Evolutionary conservation across 2,888 invertebrate species (phyloP).

Genomic region (Eupithecia abbreviata): DNA sequence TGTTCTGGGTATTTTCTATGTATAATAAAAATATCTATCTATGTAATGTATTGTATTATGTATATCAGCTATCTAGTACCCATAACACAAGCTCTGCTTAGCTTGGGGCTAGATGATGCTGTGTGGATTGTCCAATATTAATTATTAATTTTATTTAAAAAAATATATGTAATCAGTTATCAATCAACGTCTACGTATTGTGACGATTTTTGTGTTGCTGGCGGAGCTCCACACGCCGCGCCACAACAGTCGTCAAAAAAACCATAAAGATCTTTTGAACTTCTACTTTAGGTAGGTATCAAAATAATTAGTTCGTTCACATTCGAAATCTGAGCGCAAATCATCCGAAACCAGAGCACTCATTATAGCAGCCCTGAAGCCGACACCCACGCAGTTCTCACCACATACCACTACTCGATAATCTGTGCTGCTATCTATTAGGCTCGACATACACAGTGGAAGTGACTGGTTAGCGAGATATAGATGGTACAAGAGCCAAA

Average conservation of each 20-base stretch:
- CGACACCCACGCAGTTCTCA: constrained; percentile 69
- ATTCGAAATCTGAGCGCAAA: constrained; percentile 33
- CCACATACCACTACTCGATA: constrained; percentile 42
- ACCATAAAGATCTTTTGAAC: background rate
- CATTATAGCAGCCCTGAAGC: constrained; percentile 58
- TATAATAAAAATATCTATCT: too few species aligned
- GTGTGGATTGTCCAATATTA: too few species aligned
- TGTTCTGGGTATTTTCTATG: too few species aligned
- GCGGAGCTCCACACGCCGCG: too few species aligned
- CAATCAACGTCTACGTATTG: background rate
- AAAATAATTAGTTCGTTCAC: constrained; percentile 30
- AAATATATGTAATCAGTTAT: too few species aligned
- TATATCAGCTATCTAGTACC: too few species aligned
- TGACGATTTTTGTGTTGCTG: background rate
- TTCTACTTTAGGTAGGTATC: background rate
- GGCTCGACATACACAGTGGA: constrained; percentile 7
- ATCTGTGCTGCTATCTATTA: constrained; percentile 35
- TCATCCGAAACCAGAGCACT: constrained; percentile 40
- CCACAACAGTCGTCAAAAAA: too few species aligned
- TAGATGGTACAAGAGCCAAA: background rate
- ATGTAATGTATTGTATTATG: too few species aligned
- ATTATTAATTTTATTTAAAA: too few species aligned
- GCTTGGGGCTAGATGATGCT: too few species aligned
- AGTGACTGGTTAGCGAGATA: background rate
- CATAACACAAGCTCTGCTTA: too few species aligned